A percentile compares a stretch with the other conserved stretches of the same genome.
Evolutionary conservation across 1,140 invertebrate genomes (phyloP).

Genomic region (Drosophila dunni): DNA sequence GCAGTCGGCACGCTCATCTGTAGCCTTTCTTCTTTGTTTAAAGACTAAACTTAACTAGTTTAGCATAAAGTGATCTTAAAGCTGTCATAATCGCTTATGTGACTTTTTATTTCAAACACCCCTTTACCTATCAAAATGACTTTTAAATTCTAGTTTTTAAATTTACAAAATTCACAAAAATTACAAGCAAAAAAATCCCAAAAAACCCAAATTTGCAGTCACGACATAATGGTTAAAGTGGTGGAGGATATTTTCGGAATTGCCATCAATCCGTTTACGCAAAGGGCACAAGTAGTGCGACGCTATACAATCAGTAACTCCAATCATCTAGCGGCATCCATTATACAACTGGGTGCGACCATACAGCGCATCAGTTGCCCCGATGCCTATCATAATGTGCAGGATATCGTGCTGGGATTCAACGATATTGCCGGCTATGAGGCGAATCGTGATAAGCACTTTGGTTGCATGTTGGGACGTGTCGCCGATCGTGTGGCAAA

Average conservation of each 20-base stretch:
- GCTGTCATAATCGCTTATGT: no score
- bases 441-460: slow-evolving; percentile 87
- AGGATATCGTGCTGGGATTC: slow-evolving; percentile 91
- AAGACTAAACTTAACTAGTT: no score
- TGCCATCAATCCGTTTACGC: slow-evolving; percentile 64
- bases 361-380: slow-evolving; percentile 90
- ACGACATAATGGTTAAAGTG: slow-evolving; percentile 62
- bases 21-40: no score
- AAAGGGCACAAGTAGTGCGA: slow-evolving; percentile 81
- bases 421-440: slow-evolving; percentile 88
- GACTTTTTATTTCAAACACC: no score
- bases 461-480: slow-evolving; percentile 94
- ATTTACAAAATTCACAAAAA: neutral
- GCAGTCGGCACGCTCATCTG: no score
- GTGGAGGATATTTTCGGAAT: slow-evolving; percentile 74
- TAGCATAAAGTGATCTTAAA: no score
- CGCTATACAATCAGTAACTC: slow-evolving; percentile 87
- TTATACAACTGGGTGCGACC: slow-evolving; percentile 87
- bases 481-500: slow-evolving; percentile 93
- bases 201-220: slow-evolving; percentile 22
- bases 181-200: neutral
- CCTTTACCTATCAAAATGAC: neutral
- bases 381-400: slow-evolving; percentile 88
- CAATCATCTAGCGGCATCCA: slow-evolving; percentile 84
- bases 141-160: neutral